These are phyloP conservation scores for Etheostoma perlongum DNA, from an alignment of 2,797 vertebrate genomes.

Conservation along the genomic window DNA sequence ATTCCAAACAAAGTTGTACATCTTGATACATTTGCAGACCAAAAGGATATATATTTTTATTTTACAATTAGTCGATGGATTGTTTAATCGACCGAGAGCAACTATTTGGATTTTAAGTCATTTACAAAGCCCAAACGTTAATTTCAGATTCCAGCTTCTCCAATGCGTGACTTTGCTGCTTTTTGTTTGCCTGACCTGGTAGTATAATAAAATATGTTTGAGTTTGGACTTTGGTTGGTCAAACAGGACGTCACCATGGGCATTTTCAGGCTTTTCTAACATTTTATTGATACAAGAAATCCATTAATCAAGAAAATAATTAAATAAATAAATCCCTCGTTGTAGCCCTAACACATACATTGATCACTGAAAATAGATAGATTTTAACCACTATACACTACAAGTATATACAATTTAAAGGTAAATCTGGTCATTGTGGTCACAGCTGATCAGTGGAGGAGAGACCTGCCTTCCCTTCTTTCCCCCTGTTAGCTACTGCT, in stretches of 20 bases:
- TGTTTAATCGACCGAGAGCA: not conserved
- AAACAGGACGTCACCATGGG: not conserved
- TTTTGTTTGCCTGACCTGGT: not conserved
- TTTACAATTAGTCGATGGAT: not conserved
- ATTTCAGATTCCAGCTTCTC: not conserved
- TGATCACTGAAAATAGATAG: not conserved
- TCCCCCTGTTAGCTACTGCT: not conserved
- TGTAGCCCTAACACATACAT: not conserved
- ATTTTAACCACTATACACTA: not conserved
- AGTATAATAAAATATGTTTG: not conserved
- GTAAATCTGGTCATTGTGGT: conserved; percentile 6
- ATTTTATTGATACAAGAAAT: not conserved
- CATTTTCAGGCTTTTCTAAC: not conserved
- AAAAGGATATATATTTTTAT: not conserved
- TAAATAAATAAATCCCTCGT: not conserved
- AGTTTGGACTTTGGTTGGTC: not conserved
- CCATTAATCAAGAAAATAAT: not conserved
- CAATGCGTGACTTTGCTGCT: not conserved
- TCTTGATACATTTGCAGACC: not conserved
- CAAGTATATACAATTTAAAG: not conserved
- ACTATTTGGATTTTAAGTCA: not conserved
- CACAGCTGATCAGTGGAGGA: conserved; percentile 5
- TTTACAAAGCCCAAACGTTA: not conserved
- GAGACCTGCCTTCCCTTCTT: conserved; percentile 2
- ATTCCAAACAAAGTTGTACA: not conserved